These are phyloP conservation scores for Perdita meconis DNA, from an alignment of 2,888 invertebrate genomes.

Conservation along the genomic window DNA sequence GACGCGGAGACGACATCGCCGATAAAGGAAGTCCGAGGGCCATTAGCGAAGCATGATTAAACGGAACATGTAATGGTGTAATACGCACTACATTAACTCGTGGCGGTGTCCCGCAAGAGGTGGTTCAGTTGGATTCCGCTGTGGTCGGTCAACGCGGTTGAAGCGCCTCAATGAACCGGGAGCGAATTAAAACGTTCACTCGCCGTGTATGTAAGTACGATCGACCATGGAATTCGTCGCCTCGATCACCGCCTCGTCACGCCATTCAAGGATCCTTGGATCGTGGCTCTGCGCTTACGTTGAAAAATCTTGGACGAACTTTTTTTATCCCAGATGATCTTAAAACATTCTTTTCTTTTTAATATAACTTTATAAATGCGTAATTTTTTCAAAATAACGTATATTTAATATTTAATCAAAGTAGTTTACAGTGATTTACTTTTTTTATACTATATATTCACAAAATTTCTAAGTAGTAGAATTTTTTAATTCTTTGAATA, in stretches of 20 bases:
- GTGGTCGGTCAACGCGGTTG: slow-evolving; percentile 69
- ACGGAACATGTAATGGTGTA: slow-evolving; percentile 77
- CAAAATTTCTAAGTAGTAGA: too few relatives aligned
- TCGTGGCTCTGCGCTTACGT: neutral
- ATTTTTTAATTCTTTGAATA: too few relatives aligned
- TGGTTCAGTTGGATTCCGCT: slow-evolving; percentile 76
- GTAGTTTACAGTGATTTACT: too few relatives aligned
- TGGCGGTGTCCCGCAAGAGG: slow-evolving; percentile 76
- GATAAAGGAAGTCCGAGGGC: slow-evolving; percentile 67
- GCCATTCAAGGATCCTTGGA: slow-evolving; percentile 14
- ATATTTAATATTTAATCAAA: too few relatives aligned
- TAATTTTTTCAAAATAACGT: too few relatives aligned
- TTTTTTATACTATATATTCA: too few relatives aligned
- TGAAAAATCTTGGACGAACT: too few relatives aligned
- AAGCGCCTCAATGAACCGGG: slow-evolving; percentile 60
- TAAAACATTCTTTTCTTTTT: too few relatives aligned
- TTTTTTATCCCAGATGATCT: too few relatives aligned
- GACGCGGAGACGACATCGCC: slow-evolving; percentile 44
- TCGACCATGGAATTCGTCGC: slow-evolving; percentile 62
- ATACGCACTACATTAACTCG: slow-evolving; percentile 71
- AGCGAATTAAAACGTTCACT: slow-evolving; percentile 63
- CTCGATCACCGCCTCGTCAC: slow-evolving; percentile 17
- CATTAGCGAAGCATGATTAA: slow-evolving; percentile 74
- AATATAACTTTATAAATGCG: too few relatives aligned
- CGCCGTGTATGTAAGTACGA: slow-evolving; percentile 39